A percentile compares a stretch with the other conserved stretches of the same genome.
These are phyloP conservation scores for Scaptomyza flava DNA, from an alignment of 2,888 invertebrate genomes.

Conservation along the genomic window DNA sequence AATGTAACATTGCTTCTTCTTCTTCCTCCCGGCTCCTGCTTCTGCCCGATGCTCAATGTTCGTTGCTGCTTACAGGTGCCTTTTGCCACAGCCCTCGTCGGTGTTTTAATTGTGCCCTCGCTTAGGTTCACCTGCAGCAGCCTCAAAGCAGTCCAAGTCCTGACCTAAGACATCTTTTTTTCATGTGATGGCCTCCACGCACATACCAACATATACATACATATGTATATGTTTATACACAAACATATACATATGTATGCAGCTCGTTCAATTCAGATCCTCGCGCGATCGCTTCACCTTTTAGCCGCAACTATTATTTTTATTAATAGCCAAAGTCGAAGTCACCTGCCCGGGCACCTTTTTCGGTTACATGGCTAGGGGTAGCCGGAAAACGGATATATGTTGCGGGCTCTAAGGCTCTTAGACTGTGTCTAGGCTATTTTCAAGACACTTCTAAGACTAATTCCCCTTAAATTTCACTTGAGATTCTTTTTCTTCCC, in stretches of 20 bases:
- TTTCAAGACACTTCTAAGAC: slow-evolving; percentile 60
- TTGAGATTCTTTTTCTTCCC: slow-evolving; percentile 23
- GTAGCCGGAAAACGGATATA: slow-evolving; percentile 76
- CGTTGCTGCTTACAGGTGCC: slow-evolving; percentile 67
- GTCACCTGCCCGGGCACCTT: slow-evolving; percentile 78
- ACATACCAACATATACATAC: slow-evolving; percentile 9
- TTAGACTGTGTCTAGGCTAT: slow-evolving; percentile 19
- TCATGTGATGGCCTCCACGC: slow-evolving; percentile 74
- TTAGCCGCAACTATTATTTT: slow-evolving; percentile 82
- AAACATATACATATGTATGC: not conserved
- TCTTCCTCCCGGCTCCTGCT: slow-evolving; percentile 24
- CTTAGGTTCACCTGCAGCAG: slow-evolving; percentile 69
- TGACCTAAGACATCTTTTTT: slow-evolving; percentile 83
- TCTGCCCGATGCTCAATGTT: not conserved
- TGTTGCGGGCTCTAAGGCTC: slow-evolving; percentile 40
- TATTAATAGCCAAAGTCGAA: slow-evolving; percentile 82
- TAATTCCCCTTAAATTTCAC: slow-evolving; percentile 58
- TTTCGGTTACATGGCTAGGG: slow-evolving; percentile 49
- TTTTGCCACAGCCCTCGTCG: slow-evolving; percentile 59
- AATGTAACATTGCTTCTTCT: slow-evolving; percentile 65
- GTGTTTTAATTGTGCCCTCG: slow-evolving; percentile 73
- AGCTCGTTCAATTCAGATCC: slow-evolving; percentile 23
- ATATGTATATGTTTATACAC: not conserved
- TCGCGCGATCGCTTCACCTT: slow-evolving; percentile 56
- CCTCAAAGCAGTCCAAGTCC: slow-evolving; percentile 38